Conservation (phyloP, 2,888 invertebrate genomes). For the Nemurella pictetii region DNA sequence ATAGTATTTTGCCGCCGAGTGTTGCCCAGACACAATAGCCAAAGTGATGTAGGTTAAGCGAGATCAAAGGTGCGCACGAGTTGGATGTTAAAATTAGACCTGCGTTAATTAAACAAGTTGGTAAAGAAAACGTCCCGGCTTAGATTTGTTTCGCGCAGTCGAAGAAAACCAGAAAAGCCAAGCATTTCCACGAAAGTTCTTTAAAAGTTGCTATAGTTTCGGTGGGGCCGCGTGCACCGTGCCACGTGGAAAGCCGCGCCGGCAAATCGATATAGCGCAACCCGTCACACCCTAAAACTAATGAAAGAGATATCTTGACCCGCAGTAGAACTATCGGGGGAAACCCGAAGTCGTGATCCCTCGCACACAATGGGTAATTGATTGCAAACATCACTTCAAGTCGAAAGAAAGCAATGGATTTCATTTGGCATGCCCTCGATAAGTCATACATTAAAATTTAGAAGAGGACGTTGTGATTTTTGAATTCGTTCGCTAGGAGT, state of each 20-base stretch:
- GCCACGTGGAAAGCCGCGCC: not conserved
- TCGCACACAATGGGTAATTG: not conserved
- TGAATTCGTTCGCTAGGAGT: not conserved
- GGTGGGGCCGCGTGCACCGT: not conserved
- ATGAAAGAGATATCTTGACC: not conserved
- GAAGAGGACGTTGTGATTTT: not conserved
- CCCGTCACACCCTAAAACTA: slow-evolving; percentile 12
- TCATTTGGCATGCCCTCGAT: not conserved
- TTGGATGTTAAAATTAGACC: not conserved
- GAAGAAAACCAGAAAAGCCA: not conserved
- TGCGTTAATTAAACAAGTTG: not conserved
- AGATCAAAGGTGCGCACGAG: not conserved
- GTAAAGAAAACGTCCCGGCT: not conserved
- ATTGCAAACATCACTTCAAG: not conserved
- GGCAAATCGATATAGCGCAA: slow-evolving; percentile 4
- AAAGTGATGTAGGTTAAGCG: not conserved
- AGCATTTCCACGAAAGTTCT: not conserved
- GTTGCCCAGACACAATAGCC: not conserved
- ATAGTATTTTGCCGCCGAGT: not conserved
- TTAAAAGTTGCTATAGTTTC: not conserved
- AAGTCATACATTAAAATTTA: too few relatives aligned
- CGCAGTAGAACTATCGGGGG: not conserved
- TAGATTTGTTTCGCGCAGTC: not conserved
- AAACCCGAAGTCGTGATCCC: not conserved
- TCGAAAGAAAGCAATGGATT: not conserved